Evolutionary conservation across 2,797 vertebrate species (phyloP), one percentile per base, ranked within the genome.

Genomic region (Menidia menidia): DNA sequence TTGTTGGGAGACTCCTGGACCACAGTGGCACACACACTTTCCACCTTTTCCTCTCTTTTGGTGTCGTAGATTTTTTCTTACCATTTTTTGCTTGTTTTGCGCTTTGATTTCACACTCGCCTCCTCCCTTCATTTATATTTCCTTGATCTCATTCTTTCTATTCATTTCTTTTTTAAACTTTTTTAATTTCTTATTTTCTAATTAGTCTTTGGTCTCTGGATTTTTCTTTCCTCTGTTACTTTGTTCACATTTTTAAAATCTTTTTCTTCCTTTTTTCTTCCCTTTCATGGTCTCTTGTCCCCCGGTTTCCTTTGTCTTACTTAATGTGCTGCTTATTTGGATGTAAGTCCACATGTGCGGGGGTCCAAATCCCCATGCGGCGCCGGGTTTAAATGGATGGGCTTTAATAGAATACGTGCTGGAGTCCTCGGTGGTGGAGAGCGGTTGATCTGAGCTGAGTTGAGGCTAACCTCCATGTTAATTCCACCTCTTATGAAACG

Each of bases 401-500:
- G 70, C 80, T 83, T 87, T 83, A 84, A 83, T 70, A 65, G 64
- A 73, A 75, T 35, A 71, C 69, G 78, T 77, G 68, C 61, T 68
- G 0, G 47, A 76, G 64, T 83, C 73, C 64, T 78, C 50, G 73
- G 74, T 31, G 4, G 69, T 33, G 4, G 67, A 56, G 67, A 77
- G 71, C 66, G 51, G 72, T 73, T 66, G 77, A 88, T 81, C 84
- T 79, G 88, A 92, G 85, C 68, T 68, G 81, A 84, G 84, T 75
- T 62, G 81, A 75, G 78, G 80, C 87, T 83, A 80, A 88, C 80
- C 84, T 84, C 68, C 56, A 86, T 92, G 91, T 89, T 93, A 93
- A 93, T 92, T 92, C 88, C 82, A 65, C 76, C 77, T 89, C 86
- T 92, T 88, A 89, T 81, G 73, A 84, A 78, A 55, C 50, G 61